These are phyloP conservation scores for Onychostruthus taczanowskii DNA, from an alignment of 2,113 vertebrate genomes.

Conservation along the genomic window DNA sequence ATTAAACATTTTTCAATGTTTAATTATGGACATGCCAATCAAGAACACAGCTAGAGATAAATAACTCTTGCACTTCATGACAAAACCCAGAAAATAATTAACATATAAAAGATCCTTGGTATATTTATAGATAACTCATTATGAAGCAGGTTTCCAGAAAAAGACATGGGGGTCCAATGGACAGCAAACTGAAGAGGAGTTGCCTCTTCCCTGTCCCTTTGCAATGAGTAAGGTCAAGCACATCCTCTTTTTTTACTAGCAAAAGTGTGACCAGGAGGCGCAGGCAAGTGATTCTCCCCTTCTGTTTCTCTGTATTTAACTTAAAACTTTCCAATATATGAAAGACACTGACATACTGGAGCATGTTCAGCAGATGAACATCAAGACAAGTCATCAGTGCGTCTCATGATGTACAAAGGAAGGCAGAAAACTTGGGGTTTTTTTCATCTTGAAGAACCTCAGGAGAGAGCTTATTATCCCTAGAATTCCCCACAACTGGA, in stretches of 20 bases:
- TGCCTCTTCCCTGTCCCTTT: not conserved
- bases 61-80: not conserved
- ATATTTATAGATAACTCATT: not conserved
- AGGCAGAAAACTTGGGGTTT: not conserved
- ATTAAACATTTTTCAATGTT: not conserved
- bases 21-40: not conserved
- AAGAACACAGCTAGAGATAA: not conserved
- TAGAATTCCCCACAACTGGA: not conserved
- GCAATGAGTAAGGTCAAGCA: not conserved
- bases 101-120: not conserved
- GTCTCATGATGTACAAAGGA: not conserved
- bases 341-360: not conserved
- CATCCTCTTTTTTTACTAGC: not conserved
- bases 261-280: not conserved
- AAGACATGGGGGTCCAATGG: rapidly evolving
- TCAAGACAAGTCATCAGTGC: not conserved
- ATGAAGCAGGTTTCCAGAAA: not conserved
- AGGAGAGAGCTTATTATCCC: not conserved
- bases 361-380: not conserved
- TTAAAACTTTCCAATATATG: not conserved
- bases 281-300: not conserved
- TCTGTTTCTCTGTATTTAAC: not conserved
- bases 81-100: not conserved
- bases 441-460: not conserved
- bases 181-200: not conserved